These are phyloP conservation scores for Sciurus niger DNA, from an alignment of 2,113 vertebrate genomes.

Conservation along the genomic window DNA sequence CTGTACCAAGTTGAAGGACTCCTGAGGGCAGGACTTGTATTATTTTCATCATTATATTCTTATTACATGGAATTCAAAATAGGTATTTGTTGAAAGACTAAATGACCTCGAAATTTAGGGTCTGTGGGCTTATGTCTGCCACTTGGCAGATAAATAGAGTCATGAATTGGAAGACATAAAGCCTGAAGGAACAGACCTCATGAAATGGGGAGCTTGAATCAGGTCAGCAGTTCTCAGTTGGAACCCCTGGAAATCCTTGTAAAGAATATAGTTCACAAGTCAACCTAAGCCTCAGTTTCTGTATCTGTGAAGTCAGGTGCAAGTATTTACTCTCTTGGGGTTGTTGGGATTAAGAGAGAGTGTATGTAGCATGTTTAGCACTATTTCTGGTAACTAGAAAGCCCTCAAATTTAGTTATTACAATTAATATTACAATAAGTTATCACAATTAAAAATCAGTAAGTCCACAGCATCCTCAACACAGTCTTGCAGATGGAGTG, in stretches of 20 bases:
- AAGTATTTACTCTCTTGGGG: not conserved
- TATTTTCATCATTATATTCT: slow-evolving; percentile 36
- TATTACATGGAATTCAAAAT: not conserved
- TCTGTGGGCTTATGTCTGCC: not conserved
- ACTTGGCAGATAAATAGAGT: not conserved
- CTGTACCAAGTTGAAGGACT: not conserved
- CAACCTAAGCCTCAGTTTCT: not conserved
- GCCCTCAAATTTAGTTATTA: slow-evolving; percentile 13
- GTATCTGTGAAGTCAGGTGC: not conserved
- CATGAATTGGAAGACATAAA: not conserved
- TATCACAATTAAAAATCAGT: not conserved
- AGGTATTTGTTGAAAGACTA: slow-evolving; percentile 33
- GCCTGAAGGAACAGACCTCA: not conserved
- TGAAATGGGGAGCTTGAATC: not conserved
- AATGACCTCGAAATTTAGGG: slow-evolving; percentile 2
- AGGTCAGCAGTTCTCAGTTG: slow-evolving; percentile 2
- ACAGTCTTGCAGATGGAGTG: not conserved
- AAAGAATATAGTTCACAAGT: not conserved
- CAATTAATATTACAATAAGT: not conserved
- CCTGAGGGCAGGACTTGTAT: not conserved
- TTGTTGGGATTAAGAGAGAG: slow-evolving; percentile 35
- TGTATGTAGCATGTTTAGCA: not conserved
- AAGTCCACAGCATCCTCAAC: not conserved
- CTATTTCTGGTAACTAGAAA: not conserved
- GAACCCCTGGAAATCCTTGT: not conserved